Base-by-base conservation (phyloP, 1,140 invertebrate genomes). In the Zaprionus africanus region DNA sequence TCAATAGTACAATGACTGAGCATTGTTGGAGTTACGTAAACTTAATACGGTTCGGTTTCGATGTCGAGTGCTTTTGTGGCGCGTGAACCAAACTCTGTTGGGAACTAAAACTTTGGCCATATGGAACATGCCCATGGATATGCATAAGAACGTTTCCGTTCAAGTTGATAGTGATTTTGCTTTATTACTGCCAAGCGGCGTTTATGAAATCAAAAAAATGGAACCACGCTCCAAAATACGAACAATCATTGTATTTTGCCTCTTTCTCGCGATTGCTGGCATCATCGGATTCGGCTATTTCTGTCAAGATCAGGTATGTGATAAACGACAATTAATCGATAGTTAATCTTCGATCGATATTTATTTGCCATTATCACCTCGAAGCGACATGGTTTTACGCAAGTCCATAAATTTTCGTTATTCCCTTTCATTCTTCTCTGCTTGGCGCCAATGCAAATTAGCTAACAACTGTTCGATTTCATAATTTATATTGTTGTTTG, bases 261-360 rank as follows among this genome's bases (percentile, higher is more conserved):
- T 97, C 81, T 93, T 95, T 77, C 94, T 97, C 77, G 96, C 96
- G 75, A 93, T 97, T 28, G 96, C 96, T 86, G 96, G 97, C 60
- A 97, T 98, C 92, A 94, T 98, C 68, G 97, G 96, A 88, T 96
- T 97, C 87, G 96, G 97, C 78, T 98, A 97, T 93, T 97, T 97
- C 83, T 98, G 97, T 92, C 96, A 97, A 65, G 97, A 97, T 91
- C 96, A 97, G 94, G 95, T 96, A 83, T 93, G 92, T 86, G 19
- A 9, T 31, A 59, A 51, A 34, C 12, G 22, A 49, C n/a, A 28
- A 78, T 62, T 57, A 54, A 72, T 82, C 59, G 59, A 51, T 51
- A 51, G 19, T 51, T 24, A n/a, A 51, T 24, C 9, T 13, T 58
- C 26, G 9, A 46, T 72, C 22, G 38, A 49, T 66, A 64, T 59